These are phyloP conservation scores for Parasteatoda lunata DNA, from an alignment of 2,888 invertebrate species.

Conservation along the genomic window DNA sequence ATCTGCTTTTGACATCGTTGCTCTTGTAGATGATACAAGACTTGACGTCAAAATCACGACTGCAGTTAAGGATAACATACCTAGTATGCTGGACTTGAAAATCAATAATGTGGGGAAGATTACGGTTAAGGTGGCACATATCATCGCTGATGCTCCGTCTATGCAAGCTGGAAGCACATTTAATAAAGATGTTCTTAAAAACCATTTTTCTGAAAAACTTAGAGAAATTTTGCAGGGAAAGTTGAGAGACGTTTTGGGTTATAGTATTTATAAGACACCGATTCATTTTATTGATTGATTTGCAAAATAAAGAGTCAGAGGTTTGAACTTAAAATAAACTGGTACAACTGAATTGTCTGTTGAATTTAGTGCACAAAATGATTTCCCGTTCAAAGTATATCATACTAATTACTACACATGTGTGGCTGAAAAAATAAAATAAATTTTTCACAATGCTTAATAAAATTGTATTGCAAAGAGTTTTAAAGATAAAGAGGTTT, in stretches of 20 bases:
- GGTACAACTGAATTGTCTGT: no score
- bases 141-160: slow-evolving; percentile 8
- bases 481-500: no score
- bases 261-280: slow-evolving; percentile 15
- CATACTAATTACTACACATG: no score
- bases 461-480: no score
- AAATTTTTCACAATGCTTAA: no score
- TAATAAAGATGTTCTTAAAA: background rate
- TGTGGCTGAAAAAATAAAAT: no score
- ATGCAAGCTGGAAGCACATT: background rate
- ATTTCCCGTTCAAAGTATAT: no score
- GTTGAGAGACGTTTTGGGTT: slow-evolving; percentile 16
- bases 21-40: background rate
- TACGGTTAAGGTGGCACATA: slow-evolving; percentile 6
- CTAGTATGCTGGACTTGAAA: slow-evolving; percentile 1
- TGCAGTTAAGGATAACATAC: slow-evolving; percentile 5
- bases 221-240: slow-evolving; percentile 6
- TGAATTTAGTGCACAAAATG: no score
- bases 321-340: no score
- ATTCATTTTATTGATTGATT: background rate
- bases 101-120: slow-evolving; percentile 4
- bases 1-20: slow-evolving; percentile 7
- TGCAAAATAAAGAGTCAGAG: no score
- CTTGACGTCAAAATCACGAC: slow-evolving; percentile 13
- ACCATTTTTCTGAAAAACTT: background rate